A percentile compares a stretch with the other conserved stretches of the same genome.
These are phyloP conservation scores for Entosphenus tridentatus DNA, from an alignment of 2,113 vertebrate species.

Conservation along the genomic window DNA sequence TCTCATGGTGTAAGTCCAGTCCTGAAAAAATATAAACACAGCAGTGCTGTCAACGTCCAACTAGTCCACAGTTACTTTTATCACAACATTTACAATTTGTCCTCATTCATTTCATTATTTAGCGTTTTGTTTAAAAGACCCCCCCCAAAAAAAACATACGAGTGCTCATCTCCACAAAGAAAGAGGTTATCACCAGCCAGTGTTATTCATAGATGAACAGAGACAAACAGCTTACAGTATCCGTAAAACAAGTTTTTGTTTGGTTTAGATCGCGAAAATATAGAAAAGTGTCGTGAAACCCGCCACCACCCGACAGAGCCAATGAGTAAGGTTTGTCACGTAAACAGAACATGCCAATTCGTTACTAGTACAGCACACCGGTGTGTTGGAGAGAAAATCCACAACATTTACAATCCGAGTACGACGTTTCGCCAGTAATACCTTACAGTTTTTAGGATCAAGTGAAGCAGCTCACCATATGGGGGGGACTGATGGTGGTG, in stretches of 20 bases:
- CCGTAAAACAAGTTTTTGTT: neutral
- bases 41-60: conserved; percentile 3
- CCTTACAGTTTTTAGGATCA: too few relatives aligned
- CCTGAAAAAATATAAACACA: conserved; percentile 23
- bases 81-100: neutral
- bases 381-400: too few relatives aligned
- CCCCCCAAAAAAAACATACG: neutral
- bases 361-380: too few relatives aligned
- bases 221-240: neutral
- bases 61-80: neutral
- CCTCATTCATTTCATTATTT: neutral
- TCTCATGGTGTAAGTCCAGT: conserved; percentile 97
- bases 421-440: too few relatives aligned
- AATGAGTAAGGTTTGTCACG: too few relatives aligned
- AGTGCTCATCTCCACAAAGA: neutral
- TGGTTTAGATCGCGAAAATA: neutral
- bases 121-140: neutral
- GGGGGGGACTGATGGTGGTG: too few relatives aligned
- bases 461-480: too few relatives aligned
- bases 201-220: neutral
- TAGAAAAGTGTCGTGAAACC: too few relatives aligned
- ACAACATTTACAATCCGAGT: too few relatives aligned
- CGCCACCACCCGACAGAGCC: too few relatives aligned
- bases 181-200: neutral
- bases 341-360: too few relatives aligned